phyloP scores from a whole-genome alignment of 1,140 invertebrate genomes.

The Xylocopa sonorina region DNA sequence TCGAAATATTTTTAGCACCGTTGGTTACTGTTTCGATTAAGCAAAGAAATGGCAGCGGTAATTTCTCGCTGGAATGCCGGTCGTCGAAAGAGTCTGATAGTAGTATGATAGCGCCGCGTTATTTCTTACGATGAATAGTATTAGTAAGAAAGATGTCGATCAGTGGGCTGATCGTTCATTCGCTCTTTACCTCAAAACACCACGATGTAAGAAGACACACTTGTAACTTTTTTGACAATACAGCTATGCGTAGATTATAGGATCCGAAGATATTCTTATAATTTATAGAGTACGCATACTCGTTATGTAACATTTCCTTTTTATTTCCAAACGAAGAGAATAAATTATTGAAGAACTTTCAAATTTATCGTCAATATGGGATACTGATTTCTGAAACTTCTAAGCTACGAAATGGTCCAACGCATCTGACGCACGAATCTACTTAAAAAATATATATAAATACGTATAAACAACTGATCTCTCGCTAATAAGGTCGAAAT shows the following conservation, averaged over 20 bases:
- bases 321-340: conserved; percentile 1
- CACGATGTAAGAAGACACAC: conserved; percentile 7
- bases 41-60: neutral
- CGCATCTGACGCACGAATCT: too few species aligned
- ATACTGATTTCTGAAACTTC: too few species aligned
- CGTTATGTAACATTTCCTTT: conserved; percentile 10
- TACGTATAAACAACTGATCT: too few species aligned
- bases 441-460: too few species aligned
- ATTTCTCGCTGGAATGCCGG: neutral
- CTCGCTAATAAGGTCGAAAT: too few species aligned
- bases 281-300: conserved; percentile 22
- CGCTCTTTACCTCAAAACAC: conserved; percentile 29
- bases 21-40: neutral
- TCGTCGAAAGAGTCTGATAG: neutral
- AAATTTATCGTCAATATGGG: too few species aligned
- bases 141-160: conserved; percentile 32
- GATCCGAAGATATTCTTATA: conserved; percentile 3
- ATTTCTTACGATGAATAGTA: conserved; percentile 22
- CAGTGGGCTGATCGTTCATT: conserved; percentile 35
- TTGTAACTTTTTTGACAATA: conserved; percentile 41
- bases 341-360: neutral
- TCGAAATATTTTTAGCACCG: neutral
- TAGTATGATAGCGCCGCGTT: neutral
- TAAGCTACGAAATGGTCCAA: too few species aligned
- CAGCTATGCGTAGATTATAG: conserved; percentile 7